Conservation (phyloP, 92 coral and sea anemone species). For the Zoanthus sansibaricus region DNA sequence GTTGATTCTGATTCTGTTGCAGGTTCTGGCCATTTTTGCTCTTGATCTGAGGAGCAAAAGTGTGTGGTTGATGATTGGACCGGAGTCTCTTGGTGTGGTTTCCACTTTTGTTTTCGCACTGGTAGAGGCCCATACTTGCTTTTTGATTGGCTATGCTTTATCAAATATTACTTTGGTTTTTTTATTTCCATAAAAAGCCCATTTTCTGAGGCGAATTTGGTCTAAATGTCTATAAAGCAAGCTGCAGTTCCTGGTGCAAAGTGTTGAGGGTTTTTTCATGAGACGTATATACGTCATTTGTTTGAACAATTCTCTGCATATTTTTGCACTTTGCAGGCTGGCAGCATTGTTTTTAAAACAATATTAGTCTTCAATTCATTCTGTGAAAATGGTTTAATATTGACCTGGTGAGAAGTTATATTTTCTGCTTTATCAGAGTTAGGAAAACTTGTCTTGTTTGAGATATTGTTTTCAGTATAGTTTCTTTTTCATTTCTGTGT, state of each 20-base stretch:
- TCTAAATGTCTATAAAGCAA: neutral
- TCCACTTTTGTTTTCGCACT: neutral
- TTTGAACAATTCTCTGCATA: constrained; percentile 12
- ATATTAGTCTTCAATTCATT: neutral
- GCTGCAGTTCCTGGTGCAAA: neutral
- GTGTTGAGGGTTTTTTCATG: neutral
- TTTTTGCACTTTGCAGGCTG: constrained; percentile 12
- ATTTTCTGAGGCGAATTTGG: constrained; percentile 24
- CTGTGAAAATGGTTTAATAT: neutral
- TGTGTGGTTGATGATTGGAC: neutral
- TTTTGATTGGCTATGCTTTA: neutral
- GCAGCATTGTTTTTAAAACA: constrained; percentile 18
- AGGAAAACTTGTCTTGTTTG: neutral
- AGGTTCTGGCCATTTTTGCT: neutral
- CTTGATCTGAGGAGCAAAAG: neutral
- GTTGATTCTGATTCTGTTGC: neutral
- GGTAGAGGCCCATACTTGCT: neutral
- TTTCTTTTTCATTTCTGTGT: neutral
- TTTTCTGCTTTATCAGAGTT: neutral
- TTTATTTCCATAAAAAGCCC: constrained; percentile 22
- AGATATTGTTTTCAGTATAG: neutral
- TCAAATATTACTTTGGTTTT: constrained; percentile 7
- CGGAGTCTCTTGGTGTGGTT: neutral
- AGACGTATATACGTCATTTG: constrained; percentile 9
- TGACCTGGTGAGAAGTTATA: neutral